Evolutionary conservation across 2,888 invertebrate species (phyloP).

Genomic region (Netelia fuscicornis): DNA sequence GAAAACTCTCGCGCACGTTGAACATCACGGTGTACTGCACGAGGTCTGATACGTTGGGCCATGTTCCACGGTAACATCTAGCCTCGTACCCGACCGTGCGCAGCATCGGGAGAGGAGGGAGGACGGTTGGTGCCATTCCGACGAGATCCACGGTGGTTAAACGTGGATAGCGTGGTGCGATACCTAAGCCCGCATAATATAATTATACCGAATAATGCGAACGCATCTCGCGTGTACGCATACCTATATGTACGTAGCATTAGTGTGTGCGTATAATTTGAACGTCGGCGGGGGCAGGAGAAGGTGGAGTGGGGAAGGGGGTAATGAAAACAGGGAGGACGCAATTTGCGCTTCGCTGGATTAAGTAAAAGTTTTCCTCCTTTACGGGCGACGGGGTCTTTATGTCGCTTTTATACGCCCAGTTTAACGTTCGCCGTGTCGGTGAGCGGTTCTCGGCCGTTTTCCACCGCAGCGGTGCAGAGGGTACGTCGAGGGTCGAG

Average conservation of each 20-base stretch:
- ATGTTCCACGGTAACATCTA: slow-evolving; percentile 48
- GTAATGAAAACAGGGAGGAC: slow-evolving; percentile 77
- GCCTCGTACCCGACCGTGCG: not conserved
- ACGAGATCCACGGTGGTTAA: slow-evolving; percentile 46
- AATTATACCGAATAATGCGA: slow-evolving; percentile 27
- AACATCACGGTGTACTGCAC: slow-evolving; percentile 40
- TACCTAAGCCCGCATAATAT: slow-evolving; percentile 36
- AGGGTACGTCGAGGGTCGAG: not conserved
- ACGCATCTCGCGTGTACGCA: slow-evolving; percentile 27
- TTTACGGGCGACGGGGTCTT: slow-evolving; percentile 73
- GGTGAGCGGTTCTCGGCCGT: slow-evolving; percentile 16
- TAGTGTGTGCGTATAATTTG: slow-evolving; percentile 9
- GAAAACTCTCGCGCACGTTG: slow-evolving; percentile 35
- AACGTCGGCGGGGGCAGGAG: slow-evolving; percentile 8
- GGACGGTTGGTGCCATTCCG: slow-evolving; percentile 6
- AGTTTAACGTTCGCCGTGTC: slow-evolving; percentile 66
- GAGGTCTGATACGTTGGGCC: slow-evolving; percentile 22
- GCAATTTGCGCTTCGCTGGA: slow-evolving; percentile 78
- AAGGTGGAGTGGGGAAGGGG: slow-evolving; percentile 2
- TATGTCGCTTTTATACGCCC: slow-evolving; percentile 76
- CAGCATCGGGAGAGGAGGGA: too few species aligned
- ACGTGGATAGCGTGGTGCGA: slow-evolving; percentile 30
- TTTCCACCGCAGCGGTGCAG: not conserved
- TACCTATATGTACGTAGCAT: not conserved
- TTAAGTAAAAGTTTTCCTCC: slow-evolving; percentile 79